Percentiles rank a stretch among this genome's conserved stretches.
phyloP scores from a whole-genome alignment of 2,888 invertebrate species.

The Chloroclystis v-ata region DNA sequence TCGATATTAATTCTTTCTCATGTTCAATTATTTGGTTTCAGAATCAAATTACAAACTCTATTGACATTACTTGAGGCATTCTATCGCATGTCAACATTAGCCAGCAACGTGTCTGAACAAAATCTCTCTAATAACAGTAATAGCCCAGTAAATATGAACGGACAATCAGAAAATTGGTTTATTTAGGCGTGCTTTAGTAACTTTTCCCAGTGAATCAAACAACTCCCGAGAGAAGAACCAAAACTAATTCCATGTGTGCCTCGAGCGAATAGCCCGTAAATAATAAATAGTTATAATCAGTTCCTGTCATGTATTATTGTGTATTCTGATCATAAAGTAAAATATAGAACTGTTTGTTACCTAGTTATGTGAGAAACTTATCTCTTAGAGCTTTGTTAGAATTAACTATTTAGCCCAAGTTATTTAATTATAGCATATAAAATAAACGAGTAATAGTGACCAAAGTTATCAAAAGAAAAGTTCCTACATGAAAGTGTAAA shows the following conservation, averaged over 20 bases:
- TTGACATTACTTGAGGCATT: not conserved
- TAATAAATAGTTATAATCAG: slow-evolving; percentile 24
- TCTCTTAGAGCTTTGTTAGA: no score
- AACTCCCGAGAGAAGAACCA: slow-evolving; percentile 17
- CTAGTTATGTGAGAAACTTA: not conserved
- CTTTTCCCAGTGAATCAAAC: slow-evolving; percentile 19
- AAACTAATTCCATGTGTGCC: slow-evolving; percentile 22
- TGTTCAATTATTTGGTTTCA: no score
- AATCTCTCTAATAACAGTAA: slow-evolving; percentile 6
- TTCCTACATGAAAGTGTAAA: no score
- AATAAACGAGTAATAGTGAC: no score
- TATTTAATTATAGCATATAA: no score
- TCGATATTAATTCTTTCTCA: no score
- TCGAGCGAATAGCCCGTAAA: slow-evolving; percentile 15
- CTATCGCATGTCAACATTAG: not conserved
- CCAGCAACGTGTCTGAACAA: not conserved
- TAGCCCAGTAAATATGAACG: slow-evolving; percentile 8
- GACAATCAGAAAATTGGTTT: slow-evolving; percentile 15
- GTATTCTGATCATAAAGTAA: slow-evolving; percentile 16
- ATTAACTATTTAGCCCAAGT: no score
- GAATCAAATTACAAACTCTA: not conserved
- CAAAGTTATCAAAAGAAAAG: no score
- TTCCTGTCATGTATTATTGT: slow-evolving; percentile 19
- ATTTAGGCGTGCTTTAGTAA: slow-evolving; percentile 13
- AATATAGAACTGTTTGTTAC: slow-evolving; percentile 14